phyloP scores from a whole-genome alignment of 2,888 invertebrate genomes.

The Athetis lepigone region DNA sequence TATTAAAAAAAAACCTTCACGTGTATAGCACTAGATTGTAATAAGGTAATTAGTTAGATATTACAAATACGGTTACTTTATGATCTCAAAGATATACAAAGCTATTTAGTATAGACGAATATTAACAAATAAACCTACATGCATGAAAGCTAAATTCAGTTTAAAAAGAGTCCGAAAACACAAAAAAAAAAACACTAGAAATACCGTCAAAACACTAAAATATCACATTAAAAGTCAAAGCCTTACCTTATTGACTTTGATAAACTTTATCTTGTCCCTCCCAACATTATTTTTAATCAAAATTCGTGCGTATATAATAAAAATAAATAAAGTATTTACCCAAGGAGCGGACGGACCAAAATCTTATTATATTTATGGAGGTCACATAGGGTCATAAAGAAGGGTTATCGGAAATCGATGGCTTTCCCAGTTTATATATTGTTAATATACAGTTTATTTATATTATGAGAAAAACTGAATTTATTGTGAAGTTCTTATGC shows the following conservation, averaged over 20 bases:
- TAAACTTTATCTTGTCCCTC: too few species aligned
- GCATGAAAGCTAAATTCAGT: background rate
- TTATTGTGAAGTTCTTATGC: conserved; percentile 18
- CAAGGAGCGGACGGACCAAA: conserved; percentile 10
- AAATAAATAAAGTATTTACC: conserved; percentile 50
- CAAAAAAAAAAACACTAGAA: too few species aligned
- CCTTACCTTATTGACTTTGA: too few species aligned
- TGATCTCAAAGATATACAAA: background rate
- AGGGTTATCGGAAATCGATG: conserved; percentile 48
- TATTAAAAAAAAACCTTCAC: too few species aligned
- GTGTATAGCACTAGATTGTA: too few species aligned
- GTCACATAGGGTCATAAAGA: conserved; percentile 40
- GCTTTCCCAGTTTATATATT: conserved; percentile 24
- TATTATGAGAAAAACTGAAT: conserved; percentile 31
- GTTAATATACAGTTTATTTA: conserved; percentile 37
- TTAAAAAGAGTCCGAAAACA: too few species aligned
- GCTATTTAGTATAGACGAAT: background rate
- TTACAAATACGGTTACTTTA: background rate
- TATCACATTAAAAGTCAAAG: conserved; percentile 17
- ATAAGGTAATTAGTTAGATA: too few species aligned
- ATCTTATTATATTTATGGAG: conserved; percentile 46
- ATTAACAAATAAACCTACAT: background rate
- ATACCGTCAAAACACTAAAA: background rate
- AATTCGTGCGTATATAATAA: conserved; percentile 34
- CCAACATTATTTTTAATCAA: conserved; percentile 33